Percentiles rank a stretch among this genome's conserved stretches.
Conservation (phyloP, 2,113 vertebrate species). For the human region DNA sequence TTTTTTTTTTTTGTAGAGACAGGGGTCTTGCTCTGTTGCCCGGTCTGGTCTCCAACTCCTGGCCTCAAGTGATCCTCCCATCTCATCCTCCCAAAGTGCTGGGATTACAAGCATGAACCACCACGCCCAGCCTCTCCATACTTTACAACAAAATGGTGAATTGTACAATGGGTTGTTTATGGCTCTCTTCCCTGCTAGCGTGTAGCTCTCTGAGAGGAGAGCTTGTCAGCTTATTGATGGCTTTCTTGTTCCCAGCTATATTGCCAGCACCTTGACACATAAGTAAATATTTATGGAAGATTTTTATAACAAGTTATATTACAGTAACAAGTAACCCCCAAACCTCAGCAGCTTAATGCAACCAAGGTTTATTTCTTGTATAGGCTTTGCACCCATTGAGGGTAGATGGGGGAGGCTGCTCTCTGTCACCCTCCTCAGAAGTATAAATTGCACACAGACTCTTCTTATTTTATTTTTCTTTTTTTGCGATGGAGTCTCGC, state of each 20-base stretch:
- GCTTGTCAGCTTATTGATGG: neutral
- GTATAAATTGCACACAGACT: neutral
- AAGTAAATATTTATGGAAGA: neutral
- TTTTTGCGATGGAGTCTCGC: too few relatives aligned
- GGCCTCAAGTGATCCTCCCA: too few relatives aligned
- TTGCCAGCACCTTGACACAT: neutral
- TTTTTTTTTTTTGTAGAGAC: too few relatives aligned
- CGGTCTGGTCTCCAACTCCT: too few relatives aligned
- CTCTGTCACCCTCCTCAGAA: neutral
- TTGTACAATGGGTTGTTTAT: too few relatives aligned
- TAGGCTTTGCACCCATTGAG: neutral
- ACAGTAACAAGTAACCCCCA: neutral
- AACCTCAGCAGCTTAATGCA: neutral
- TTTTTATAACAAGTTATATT: neutral
- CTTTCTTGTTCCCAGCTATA: neutral
- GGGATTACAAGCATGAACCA: too few relatives aligned
- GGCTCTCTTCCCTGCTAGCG: neutral
- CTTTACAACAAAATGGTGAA: neutral
- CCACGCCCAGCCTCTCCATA: neutral
- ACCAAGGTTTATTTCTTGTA: neutral
- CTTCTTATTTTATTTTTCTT: neutral
- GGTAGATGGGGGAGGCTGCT: neutral
- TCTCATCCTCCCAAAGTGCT: too few relatives aligned
- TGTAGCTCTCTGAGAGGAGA: neutral
- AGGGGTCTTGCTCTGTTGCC: too few relatives aligned